These are phyloP conservation scores for Urosaurus nigricauda DNA, from an alignment of 2,797 vertebrate species.

Conservation along the genomic window DNA sequence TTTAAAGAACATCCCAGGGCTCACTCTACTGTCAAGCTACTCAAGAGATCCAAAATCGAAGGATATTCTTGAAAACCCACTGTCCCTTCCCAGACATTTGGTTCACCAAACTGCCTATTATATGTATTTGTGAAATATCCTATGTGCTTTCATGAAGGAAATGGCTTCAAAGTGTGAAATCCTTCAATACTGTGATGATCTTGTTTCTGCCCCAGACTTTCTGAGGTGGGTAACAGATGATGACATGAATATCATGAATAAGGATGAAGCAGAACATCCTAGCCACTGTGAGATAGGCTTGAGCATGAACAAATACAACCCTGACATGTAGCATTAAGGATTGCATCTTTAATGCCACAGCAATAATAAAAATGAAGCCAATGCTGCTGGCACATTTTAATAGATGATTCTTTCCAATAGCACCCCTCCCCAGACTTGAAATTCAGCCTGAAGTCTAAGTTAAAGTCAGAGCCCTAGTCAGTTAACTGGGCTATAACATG, in stretches of 20 bases:
- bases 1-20: neutral
- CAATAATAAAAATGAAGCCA: slow-evolving; percentile 83
- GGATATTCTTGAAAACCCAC: neutral
- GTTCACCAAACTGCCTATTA: slow-evolving; percentile 4
- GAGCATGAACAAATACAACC: slow-evolving; percentile 67
- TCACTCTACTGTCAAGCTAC: neutral
- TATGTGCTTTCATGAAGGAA: slow-evolving; percentile 54
- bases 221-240: slow-evolving; percentile 47
- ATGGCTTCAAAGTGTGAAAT: slow-evolving; percentile 75
- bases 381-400: slow-evolving; percentile 87
- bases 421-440: slow-evolving; percentile 70
- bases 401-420: slow-evolving; percentile 84
- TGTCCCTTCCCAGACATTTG: neutral
- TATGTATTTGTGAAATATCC: slow-evolving; percentile 58
- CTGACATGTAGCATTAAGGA: slow-evolving; percentile 74
- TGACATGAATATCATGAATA: slow-evolving; percentile 80
- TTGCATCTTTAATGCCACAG: slow-evolving; percentile 81
- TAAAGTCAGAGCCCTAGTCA: slow-evolving; percentile 86
- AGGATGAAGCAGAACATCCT: slow-evolving; percentile 73
- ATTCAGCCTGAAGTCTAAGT: slow-evolving; percentile 87
- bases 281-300: slow-evolving; percentile 51
- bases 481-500: slow-evolving; percentile 85
- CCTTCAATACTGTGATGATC: slow-evolving; percentile 74
- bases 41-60: neutral
- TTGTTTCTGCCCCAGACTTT: slow-evolving; percentile 74